phyloP scores from a whole-genome alignment of 2,113 vertebrate species.

The Epinephelus cyanopodus region DNA sequence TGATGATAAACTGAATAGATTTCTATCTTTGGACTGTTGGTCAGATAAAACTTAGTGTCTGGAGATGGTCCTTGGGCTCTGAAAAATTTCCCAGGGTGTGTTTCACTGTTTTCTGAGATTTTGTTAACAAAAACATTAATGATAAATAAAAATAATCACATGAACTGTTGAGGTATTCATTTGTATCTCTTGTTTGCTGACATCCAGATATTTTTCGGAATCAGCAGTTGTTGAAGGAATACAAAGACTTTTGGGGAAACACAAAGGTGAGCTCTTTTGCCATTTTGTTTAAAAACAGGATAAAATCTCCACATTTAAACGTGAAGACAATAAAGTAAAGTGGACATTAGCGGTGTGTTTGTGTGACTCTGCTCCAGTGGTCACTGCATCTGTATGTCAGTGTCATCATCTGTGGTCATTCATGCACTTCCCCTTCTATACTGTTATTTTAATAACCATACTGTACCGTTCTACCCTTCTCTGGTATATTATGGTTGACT shows the following conservation, averaged over 20 bases:
- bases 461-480: conserved; percentile 23
- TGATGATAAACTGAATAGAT: too few species aligned
- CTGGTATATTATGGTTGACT: conserved; percentile 46
- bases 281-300: not conserved
- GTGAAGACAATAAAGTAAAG: not conserved
- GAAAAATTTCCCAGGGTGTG: too few species aligned
- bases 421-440: conserved; percentile 26
- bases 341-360: conserved; percentile 13
- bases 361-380: conserved; percentile 29
- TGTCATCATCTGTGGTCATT: conserved; percentile 49
- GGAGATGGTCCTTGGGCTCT: too few species aligned
- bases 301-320: not conserved
- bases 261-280: conserved; percentile 91
- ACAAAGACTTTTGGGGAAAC: conserved; percentile 96
- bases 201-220: conserved; percentile 92
- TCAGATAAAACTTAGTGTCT: too few species aligned
- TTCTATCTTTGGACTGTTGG: too few species aligned
- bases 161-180: not conserved
- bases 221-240: conserved; percentile 94
- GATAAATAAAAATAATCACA: too few species aligned
- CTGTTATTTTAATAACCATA: conserved; percentile 26
- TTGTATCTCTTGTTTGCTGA: not conserved
- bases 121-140: too few species aligned
- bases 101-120: too few species aligned
- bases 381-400: conserved; percentile 47